A percentile compares a stretch with the other conserved stretches of the same genome.
These are phyloP conservation scores for Tethya wilhelma DNA, from an alignment of 37 sponge, comb jelly and placozoan species.

Conservation along the genomic window DNA sequence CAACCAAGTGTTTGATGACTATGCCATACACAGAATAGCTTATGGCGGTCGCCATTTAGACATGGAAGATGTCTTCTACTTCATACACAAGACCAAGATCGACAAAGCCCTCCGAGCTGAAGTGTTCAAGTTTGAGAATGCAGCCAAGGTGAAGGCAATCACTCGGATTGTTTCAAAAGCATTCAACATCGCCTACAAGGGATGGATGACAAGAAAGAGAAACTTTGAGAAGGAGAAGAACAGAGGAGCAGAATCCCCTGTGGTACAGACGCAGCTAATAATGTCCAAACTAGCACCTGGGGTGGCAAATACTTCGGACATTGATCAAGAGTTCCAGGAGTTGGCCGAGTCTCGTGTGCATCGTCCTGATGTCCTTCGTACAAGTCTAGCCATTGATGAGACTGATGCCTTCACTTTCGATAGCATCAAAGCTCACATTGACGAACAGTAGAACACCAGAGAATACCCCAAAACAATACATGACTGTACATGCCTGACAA, in stretches of 20 bases:
- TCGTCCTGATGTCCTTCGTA: constrained; percentile 26
- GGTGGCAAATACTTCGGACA: constrained; percentile 54
- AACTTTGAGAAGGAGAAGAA: constrained; percentile 11
- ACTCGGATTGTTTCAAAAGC: constrained; percentile 73
- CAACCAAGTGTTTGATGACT: constrained; percentile 31
- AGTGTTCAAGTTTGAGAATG: constrained; percentile 47
- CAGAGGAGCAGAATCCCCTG: constrained; percentile 38
- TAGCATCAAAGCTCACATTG: constrained; percentile 32
- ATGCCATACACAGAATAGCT: constrained; percentile 70
- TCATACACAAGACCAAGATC: constrained; percentile 66
- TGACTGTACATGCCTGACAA: too few species aligned
- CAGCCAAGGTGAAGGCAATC: constrained; percentile 58
- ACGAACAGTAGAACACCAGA: too few species aligned
- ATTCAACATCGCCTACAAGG: constrained; percentile 86
- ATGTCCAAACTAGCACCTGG: constrained; percentile 37
- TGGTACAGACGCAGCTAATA: constrained; percentile 2
- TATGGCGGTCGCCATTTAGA: constrained; percentile 67
- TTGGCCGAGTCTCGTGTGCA: constrained; percentile 23
- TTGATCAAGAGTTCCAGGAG: constrained; percentile 65
- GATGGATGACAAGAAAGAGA: constrained; percentile 65
- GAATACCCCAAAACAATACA: too few species aligned
- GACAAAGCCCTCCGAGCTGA: constrained; percentile 45
- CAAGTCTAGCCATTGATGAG: constrained; percentile 15
- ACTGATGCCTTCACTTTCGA: constrained; percentile 34
- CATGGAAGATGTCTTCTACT: constrained; percentile 62